These are phyloP conservation scores for Carlito syrichta DNA, from an alignment of 2,113 vertebrate species.

Conservation along the genomic window DNA sequence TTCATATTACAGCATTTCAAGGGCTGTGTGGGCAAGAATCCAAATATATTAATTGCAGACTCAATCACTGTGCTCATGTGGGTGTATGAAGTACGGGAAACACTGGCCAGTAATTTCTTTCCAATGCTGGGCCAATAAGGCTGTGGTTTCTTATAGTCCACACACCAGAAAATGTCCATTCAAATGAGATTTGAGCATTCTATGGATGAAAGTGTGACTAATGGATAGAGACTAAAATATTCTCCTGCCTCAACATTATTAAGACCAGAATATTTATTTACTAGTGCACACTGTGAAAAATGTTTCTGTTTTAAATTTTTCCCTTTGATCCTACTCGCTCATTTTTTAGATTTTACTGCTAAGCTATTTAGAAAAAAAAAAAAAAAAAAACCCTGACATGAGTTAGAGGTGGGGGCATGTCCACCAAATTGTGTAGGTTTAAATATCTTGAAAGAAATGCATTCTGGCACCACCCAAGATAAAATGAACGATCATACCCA, in stretches of 20 bases:
- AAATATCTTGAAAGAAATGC: slow-evolving; percentile 35
- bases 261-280: slow-evolving; percentile 62
- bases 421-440: not conserved
- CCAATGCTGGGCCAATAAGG: not conserved
- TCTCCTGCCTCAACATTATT: slow-evolving; percentile 29
- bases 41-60: slow-evolving; percentile 63
- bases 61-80: slow-evolving; percentile 31
- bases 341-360: not conserved
- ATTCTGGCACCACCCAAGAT: not conserved
- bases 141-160: not conserved
- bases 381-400: not conserved
- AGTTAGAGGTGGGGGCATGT: not conserved
- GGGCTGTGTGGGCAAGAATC: slow-evolving; percentile 31
- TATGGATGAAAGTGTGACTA: slow-evolving; percentile 58
- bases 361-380: not conserved
- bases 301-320: not conserved
- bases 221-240: slow-evolving; percentile 53
- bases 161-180: slow-evolving; percentile 12
- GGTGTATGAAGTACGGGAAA: slow-evolving; percentile 15
- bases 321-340: not conserved
- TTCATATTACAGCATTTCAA: slow-evolving; percentile 1
- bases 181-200: slow-evolving; percentile 18
- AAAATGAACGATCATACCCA: slow-evolving; percentile 20
- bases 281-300: slow-evolving; percentile 35
- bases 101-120: not conserved